Evolutionary conservation across 2,888 invertebrate genomes (phyloP).

Genomic region (Chymomyza procnemis): DNA sequence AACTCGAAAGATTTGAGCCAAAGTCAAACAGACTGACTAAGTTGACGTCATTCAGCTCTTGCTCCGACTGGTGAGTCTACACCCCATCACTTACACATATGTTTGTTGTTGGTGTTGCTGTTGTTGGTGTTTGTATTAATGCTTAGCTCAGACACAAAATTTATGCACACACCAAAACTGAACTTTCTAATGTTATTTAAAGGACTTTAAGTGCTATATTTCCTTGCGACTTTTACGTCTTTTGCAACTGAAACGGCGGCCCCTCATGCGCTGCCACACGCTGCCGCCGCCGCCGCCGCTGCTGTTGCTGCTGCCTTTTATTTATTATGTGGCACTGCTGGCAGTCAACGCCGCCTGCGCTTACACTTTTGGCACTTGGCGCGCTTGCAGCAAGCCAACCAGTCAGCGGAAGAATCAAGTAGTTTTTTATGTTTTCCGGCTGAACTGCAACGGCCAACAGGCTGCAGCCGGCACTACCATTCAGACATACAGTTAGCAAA

Average conservation of each 20-base stretch:
- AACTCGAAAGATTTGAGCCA: conserved; percentile 68
- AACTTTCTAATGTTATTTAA: conserved; percentile 73
- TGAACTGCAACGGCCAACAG: conserved; percentile 71
- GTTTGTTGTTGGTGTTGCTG: not conserved
- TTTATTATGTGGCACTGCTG: conserved; percentile 69
- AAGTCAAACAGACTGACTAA: conserved; percentile 69
- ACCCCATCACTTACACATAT: not conserved
- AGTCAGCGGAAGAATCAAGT: conserved; percentile 67
- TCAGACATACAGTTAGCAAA: conserved; percentile 31
- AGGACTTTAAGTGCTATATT: conserved; percentile 72
- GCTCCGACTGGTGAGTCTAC: not conserved
- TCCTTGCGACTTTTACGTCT: conserved; percentile 45
- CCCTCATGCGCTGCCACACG: conserved; percentile 8
- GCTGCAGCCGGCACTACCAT: conserved; percentile 38
- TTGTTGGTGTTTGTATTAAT: conserved; percentile 3
- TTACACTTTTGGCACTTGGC: conserved; percentile 65
- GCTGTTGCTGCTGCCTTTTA: conserved; percentile 59
- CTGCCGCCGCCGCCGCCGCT: conserved; percentile 13
- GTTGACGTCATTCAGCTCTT: conserved; percentile 30
- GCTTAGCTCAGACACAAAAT: conserved; percentile 7
- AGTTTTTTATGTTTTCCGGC: conserved; percentile 74
- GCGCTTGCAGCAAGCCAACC: conserved; percentile 16
- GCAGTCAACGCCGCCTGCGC: conserved; percentile 27
- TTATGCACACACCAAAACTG: conserved; percentile 36
- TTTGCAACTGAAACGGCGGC: conserved; percentile 9